Evolutionary conservation across 2,888 invertebrate species (phyloP).

Genomic region (Pterobdella sp.): DNA sequence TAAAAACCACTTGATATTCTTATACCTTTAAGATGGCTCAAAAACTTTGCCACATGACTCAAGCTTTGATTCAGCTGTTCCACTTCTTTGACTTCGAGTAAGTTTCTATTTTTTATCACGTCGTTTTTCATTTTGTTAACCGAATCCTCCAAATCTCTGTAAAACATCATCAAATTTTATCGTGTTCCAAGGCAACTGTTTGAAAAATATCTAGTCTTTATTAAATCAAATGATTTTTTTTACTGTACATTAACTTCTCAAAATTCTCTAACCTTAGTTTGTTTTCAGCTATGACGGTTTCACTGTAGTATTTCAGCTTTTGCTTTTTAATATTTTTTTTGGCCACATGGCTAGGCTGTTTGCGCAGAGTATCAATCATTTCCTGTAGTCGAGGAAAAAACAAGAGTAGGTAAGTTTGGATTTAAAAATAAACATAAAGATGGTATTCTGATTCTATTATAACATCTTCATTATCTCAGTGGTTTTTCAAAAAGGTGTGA

Average conservation of each 20-base stretch:
- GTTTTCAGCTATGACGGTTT: not conserved
- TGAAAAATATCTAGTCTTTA: no score
- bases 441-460: no score
- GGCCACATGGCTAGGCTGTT: not conserved
- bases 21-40: constrained; percentile 13
- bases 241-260: no score
- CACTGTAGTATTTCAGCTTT: not conserved
- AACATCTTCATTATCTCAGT: no score
- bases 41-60: not conserved
- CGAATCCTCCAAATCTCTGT: constrained; percentile 9
- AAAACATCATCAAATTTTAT: no score
- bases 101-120: not conserved
- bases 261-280: not conserved
- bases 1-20: not conserved
- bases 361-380: not conserved
- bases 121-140: constrained; percentile 11
- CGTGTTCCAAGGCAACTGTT: no score
- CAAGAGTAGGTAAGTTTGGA: no score
- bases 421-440: no score
- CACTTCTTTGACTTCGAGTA: not conserved
- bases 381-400: no score
- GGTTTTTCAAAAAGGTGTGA: no score
- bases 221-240: no score
- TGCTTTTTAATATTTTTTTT: not conserved
- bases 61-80: not conserved